phyloP scores from a whole-genome alignment of 2,797 vertebrate genomes.

The Tolypeutes matacus region DNA sequence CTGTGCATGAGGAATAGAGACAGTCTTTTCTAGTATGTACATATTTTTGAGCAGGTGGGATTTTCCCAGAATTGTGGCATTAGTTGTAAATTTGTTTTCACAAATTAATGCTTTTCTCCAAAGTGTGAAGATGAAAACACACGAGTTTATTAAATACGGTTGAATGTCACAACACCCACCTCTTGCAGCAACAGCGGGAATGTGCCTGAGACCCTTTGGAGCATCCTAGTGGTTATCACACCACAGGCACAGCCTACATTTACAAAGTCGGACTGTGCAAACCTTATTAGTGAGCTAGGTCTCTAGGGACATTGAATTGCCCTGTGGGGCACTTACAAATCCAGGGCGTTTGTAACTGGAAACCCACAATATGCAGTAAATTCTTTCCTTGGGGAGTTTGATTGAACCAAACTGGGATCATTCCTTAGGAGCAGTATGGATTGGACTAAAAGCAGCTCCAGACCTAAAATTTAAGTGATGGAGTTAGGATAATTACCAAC shows the following conservation, averaged over 20 bases:
- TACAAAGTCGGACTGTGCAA: not conserved
- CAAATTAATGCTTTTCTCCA: conserved; percentile 73
- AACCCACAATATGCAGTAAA: fast-evolving
- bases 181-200: not conserved
- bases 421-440: not conserved
- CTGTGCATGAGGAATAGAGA: not conserved
- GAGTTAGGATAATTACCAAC: not conserved
- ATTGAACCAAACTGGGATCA: not conserved
- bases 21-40: not conserved
- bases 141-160: conserved; percentile 34
- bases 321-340: not conserved
- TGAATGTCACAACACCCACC: not conserved
- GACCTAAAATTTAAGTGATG: not conserved
- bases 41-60: not conserved
- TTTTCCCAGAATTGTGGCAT: conserved; percentile 57
- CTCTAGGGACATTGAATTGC: not conserved
- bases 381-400: not conserved
- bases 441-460: not conserved
- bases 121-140: conserved; percentile 57
- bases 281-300: not conserved
- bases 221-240: not conserved
- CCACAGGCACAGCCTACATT: not conserved
- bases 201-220: not conserved
- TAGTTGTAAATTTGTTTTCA: conserved; percentile 69
- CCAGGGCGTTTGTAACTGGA: not conserved